Conservation (phyloP, 1,140 invertebrate species). For the Globodera ellingtonae region DNA sequence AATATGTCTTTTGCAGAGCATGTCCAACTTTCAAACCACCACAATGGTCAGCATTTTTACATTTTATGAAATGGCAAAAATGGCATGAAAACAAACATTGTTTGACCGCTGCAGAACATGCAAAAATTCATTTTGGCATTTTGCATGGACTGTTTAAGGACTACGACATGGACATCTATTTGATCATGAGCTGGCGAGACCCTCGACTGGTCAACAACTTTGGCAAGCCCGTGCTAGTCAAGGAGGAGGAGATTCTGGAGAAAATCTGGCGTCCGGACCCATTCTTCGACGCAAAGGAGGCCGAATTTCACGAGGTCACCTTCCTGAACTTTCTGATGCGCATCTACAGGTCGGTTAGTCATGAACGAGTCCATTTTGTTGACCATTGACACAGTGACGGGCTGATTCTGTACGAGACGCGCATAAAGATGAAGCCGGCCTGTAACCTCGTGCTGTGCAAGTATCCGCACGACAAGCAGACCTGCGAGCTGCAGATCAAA, state of each 20-base stretch:
- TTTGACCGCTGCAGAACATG: no score
- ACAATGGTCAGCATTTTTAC: slow-evolving; percentile 53
- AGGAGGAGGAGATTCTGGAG: slow-evolving; percentile 61
- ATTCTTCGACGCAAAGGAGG: slow-evolving; percentile 75
- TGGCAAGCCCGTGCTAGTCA: slow-evolving; percentile 64
- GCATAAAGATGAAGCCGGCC: slow-evolving; percentile 63
- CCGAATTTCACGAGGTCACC: slow-evolving; percentile 73
- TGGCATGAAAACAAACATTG: no score
- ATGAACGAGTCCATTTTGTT: slow-evolving; percentile 69
- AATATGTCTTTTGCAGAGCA: slow-evolving; percentile 7
- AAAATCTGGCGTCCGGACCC: slow-evolving; percentile 55
- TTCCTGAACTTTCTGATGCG: slow-evolving; percentile 75
- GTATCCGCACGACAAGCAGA: slow-evolving; percentile 65
- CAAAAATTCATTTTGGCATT: background rate
- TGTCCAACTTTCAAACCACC: slow-evolving; percentile 65
- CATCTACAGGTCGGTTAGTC: slow-evolving; percentile 72
- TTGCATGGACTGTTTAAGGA: slow-evolving; percentile 42
- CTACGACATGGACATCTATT: slow-evolving; percentile 64
- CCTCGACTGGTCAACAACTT: slow-evolving; percentile 61
- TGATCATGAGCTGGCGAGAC: slow-evolving; percentile 61
- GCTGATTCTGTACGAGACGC: slow-evolving; percentile 9
- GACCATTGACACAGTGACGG: background rate
- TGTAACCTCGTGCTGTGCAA: slow-evolving; percentile 65
- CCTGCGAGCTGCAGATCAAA: slow-evolving; percentile 63
- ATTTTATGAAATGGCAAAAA: no score